These are phyloP conservation scores for Episyrphus balteatus DNA, from an alignment of 1,140 invertebrate species.

Conservation along the genomic window DNA sequence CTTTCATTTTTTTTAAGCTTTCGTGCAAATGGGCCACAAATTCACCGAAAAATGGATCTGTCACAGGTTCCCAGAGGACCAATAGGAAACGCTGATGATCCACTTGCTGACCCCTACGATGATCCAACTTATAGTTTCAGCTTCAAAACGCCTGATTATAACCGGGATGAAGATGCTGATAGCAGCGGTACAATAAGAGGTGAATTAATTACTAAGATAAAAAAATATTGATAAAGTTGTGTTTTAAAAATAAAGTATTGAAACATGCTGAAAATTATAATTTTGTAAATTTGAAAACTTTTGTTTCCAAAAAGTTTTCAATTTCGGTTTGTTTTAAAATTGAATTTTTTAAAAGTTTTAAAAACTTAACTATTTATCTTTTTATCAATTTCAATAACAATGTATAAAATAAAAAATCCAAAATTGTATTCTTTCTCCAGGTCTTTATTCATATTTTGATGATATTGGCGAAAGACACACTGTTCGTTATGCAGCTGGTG, in stretches of 20 bases:
- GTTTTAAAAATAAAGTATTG: neutral
- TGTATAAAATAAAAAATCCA: too few relatives aligned
- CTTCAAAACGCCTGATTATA: slow-evolving; percentile 51
- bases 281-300: too few relatives aligned
- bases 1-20: slow-evolving; percentile 37
- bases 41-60: slow-evolving; percentile 55
- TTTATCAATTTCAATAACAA: too few relatives aligned
- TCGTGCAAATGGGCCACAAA: slow-evolving; percentile 53
- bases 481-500: slow-evolving; percentile 58
- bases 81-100: slow-evolving; percentile 50
- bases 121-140: slow-evolving; percentile 58
- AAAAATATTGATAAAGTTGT: neutral
- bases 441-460: slow-evolving; percentile 56
- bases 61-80: slow-evolving; percentile 50
- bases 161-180: slow-evolving; percentile 51
- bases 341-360: too few relatives aligned
- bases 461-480: slow-evolving; percentile 59
- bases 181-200: slow-evolving; percentile 46
- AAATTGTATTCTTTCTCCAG: slow-evolving; percentile 18
- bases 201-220: slow-evolving; percentile 10
- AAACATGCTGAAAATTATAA: too few relatives aligned
- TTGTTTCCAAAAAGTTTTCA: too few relatives aligned
- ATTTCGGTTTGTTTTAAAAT: too few relatives aligned
- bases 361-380: too few relatives aligned
- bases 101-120: slow-evolving; percentile 57